A percentile compares a stretch with the other conserved stretches of the same genome.
Evolutionary conservation across 2,797 vertebrate species (phyloP).

Genomic region (Muscicapa comitata): DNA sequence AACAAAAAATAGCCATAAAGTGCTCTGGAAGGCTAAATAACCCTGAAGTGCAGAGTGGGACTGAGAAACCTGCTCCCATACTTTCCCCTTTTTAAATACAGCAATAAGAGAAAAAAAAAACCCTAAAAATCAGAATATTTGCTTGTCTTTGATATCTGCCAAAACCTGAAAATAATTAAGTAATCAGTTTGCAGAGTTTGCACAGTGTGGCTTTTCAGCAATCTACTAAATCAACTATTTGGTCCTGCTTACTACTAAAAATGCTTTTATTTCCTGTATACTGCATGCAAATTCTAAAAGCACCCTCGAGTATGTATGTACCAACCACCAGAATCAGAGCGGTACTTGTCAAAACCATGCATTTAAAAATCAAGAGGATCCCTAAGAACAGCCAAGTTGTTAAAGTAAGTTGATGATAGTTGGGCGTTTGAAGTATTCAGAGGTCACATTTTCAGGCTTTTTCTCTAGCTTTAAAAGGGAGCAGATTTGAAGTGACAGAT

Average conservation of each 20-base stretch:
- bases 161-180: conserved; percentile 37
- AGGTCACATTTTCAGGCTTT: not conserved
- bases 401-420: not conserved
- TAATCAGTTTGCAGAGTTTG: not conserved
- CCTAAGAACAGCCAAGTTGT: not conserved
- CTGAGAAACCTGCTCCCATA: conserved; percentile 35
- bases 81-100: not conserved
- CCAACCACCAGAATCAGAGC: not conserved
- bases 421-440: not conserved
- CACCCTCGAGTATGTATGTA: not conserved
- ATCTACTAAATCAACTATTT: not conserved
- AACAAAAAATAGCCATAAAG: conserved; percentile 53
- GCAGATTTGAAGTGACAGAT: not conserved
- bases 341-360: not conserved
- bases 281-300: conserved; percentile 34
- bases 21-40: conserved; percentile 41
- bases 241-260: not conserved
- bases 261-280: not conserved
- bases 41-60: conserved; percentile 33
- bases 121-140: not conserved
- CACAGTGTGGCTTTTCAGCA: not conserved
- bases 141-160: not conserved
- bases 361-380: not conserved
- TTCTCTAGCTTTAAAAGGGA: not conserved
- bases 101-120: not conserved